Evolutionary conservation across 53 echinoderm and acorn worm genomes (phyloP).

Genomic region (Zoroaster sp.): DNA sequence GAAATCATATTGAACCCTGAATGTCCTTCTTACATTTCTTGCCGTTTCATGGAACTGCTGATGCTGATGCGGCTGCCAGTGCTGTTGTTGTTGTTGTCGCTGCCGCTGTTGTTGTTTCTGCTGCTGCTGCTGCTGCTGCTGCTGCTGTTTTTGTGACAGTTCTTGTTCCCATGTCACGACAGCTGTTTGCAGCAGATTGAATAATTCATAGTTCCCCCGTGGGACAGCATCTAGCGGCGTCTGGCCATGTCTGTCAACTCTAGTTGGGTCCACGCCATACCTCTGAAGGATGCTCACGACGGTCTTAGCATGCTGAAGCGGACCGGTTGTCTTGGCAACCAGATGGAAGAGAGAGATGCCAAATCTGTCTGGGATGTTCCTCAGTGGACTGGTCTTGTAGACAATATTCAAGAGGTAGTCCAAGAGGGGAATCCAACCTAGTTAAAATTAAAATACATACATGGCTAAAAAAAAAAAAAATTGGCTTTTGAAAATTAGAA

Average conservation of each 20-base stretch:
- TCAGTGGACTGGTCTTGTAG: neutral
- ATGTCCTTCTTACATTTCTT: neutral
- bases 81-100: slow-evolving; percentile 1
- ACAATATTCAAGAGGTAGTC: neutral
- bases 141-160: neutral
- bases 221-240: neutral
- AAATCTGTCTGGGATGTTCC: slow-evolving; percentile 40
- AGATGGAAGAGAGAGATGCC: slow-evolving; percentile 58
- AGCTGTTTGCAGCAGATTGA: neutral
- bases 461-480: neutral
- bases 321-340: slow-evolving; percentile 40
- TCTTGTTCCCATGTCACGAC: neutral
- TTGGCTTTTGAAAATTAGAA: neutral
- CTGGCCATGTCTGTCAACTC: slow-evolving; percentile 14
- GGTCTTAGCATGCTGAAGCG: neutral
- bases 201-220: neutral
- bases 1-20: too few relatives aligned
- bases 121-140: neutral
- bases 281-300: slow-evolving; percentile 18
- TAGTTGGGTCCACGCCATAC: slow-evolving; percentile 25
- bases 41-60: neutral
- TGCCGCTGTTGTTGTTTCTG: neutral
- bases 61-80: neutral
- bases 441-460: neutral
- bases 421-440: slow-evolving; percentile 43